Conservation (phyloP, 92 coral and sea anemone genomes). For the Phenganax subtilis region DNA sequence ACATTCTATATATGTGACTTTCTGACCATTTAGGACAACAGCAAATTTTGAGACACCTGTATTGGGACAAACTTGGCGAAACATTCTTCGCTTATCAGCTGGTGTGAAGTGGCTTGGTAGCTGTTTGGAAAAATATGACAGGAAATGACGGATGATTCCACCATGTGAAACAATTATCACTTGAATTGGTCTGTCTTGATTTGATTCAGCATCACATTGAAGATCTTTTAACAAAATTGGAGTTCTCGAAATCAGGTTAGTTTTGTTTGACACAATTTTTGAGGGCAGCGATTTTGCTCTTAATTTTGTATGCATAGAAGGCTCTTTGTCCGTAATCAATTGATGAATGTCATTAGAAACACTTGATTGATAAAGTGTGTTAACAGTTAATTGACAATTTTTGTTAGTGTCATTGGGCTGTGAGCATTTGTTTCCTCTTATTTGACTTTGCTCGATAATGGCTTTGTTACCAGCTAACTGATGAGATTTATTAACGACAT, state of each 20-base stretch:
- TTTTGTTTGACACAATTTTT: neutral
- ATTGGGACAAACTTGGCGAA: slow-evolving; percentile 52
- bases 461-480: too few relatives aligned
- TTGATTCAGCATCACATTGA: neutral
- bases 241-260: neutral
- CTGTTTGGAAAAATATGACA: slow-evolving; percentile 51
- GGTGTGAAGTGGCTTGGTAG: slow-evolving; percentile 34
- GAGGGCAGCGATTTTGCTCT: too few relatives aligned
- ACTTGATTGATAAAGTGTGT: too few relatives aligned
- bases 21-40: slow-evolving; percentile 44
- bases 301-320: too few relatives aligned
- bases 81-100: slow-evolving; percentile 18
- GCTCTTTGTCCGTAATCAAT: too few relatives aligned
- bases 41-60: slow-evolving; percentile 75
- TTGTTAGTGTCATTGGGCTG: too few relatives aligned
- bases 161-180: slow-evolving; percentile 73
- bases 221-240: slow-evolving; percentile 16
- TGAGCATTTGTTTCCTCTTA: too few relatives aligned
- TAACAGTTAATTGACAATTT: too few relatives aligned
- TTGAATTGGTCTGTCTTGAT: slow-evolving; percentile 40
- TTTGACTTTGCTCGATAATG: too few relatives aligned
- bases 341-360: too few relatives aligned
- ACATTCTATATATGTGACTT: slow-evolving; percentile 59
- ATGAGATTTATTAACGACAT: too few relatives aligned
- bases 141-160: slow-evolving; percentile 66